Base-by-base conservation (phyloP, 2,888 invertebrate species). In the Brachypterus glaber region DNA sequence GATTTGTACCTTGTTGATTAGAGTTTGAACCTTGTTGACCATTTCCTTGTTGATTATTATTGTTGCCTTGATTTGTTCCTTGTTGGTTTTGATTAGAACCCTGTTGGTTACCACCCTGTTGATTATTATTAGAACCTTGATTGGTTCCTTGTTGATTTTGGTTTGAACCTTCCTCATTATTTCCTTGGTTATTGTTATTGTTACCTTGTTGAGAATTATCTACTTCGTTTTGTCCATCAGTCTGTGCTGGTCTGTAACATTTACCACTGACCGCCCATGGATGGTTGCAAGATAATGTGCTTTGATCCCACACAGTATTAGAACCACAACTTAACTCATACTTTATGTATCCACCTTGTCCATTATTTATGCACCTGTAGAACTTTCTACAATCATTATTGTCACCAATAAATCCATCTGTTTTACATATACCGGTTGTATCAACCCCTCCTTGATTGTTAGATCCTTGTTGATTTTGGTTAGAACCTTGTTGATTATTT, bases 271-370 rank as follows among this genome's bases (percentile, higher is more conserved):
- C 75, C 35, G 73, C 72, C 69, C 75, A 75, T 18, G 74, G 72
- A 59, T 85, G 76, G 60, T 86, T 84, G 60, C 87, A 87, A 31
- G 77, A 72, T 55, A 74, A 68, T 39, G 76, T 63, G 35, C 69
- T 64, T 38, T 74, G 71, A 63, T 84, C 82, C 85, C 85, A 87
- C 17, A 80, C 77, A 5, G 85, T 86, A 33, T 83, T 84, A 41
- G 78, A 73, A 2, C 77, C 79, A 60, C 87, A 87, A 11, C 67
- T 66, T 58, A 82, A 87, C 44, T 82, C 78, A 56, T 79, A 79
- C 61, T 73, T 77, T 30, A 65, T 75, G 50, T 67, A 81, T 2
- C 69, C 68, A 41, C 73, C 74, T 16, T 70, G 64, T 1, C 74
- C 76, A 53, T 74, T 70, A 40, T 70, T 67, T 15, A 84, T 82